Evolutionary conservation across 2,113 vertebrate genomes (phyloP), one percentile per base, ranked within the genome.

Genomic region (Ceuthmochares aereus): DNA sequence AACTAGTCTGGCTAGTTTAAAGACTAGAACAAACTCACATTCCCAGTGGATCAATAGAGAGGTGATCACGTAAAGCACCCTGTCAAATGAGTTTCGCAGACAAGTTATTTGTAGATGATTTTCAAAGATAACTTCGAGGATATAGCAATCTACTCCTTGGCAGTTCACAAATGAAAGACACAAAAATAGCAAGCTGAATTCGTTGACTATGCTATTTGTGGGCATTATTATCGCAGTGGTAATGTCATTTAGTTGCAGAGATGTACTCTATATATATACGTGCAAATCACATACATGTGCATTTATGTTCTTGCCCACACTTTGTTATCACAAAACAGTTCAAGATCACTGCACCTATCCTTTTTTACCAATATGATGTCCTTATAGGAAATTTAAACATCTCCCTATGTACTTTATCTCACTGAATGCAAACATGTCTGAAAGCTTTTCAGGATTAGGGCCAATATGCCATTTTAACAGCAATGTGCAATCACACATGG

Each of bases 401-500:
- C 59, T 93, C 34, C 67, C 70, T 83, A 29, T 90, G 78, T 37
- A 87, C 75, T 85, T 94, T 66, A 94, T 96, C 90, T 95, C 93
- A 84, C 79, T 84, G 88, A 87, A 96, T 93, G 86, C 73, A 90
- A 93, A 96, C 54, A 79, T 62, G 92, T 86, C 90, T 96, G 96
- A 93, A 96, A 96, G 80, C 79, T 96, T 92, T 93, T 92, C 92
- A 95, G 96, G 95, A 96, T 90, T 84, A 92, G 80, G 95, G 95
- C 96, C 96, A 97, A 96, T 78, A 94, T 95, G 96, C 92, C 96
- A 93, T 96, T 96, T 97, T 92, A 95, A 82, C 80, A 93, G 93
- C 89, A 95, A 94, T 90, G 93, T 94, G 93, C 69, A 93, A 95
- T 96, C 95, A 92, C 96, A 97, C 92, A 93, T 96, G 90, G 95